Conservation (phyloP, 92 coral and sea anemone species). For the Epizoanthus illoricatus region DNA sequence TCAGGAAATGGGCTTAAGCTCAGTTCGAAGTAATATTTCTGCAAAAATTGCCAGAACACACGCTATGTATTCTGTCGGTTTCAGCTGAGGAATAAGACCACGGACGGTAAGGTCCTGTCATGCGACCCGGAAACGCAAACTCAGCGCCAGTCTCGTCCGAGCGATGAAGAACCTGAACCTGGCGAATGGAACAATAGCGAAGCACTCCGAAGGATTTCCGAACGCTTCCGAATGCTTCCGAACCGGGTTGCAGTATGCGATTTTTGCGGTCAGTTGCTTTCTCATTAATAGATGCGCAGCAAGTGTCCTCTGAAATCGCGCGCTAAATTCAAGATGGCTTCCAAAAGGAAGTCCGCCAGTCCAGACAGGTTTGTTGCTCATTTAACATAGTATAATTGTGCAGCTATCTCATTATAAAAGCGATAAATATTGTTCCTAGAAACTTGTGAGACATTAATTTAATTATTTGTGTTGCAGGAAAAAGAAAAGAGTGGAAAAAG, state of each 20-base stretch:
- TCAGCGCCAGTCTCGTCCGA: constrained; percentile 13
- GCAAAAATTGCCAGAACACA: constrained; percentile 9
- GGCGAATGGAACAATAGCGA: background rate
- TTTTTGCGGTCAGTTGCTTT: constrained; percentile 25
- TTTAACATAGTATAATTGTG: background rate
- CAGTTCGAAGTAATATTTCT: background rate
- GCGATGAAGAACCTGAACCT: background rate
- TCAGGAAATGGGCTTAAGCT: background rate
- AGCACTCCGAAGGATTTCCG: background rate
- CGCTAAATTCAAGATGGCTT: constrained; percentile 47
- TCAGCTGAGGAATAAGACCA: constrained; percentile 27
- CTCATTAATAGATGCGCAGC: constrained; percentile 6
- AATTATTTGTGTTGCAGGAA: constrained; percentile 9
- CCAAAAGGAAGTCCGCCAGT: constrained; percentile 21
- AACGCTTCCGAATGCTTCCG: background rate
- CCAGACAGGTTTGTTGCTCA: constrained; percentile 30
- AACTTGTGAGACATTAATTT: no score
- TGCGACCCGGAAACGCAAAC: constrained; percentile 83
- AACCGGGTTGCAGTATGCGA: background rate
- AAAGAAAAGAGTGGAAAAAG: constrained; percentile 31
- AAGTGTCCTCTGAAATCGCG: background rate
- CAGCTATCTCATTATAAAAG: background rate
- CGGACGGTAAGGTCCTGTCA: constrained; percentile 47
- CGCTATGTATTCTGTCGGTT: background rate
- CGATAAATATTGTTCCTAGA: background rate